These are phyloP conservation scores for Melanostoma mellinum DNA, from an alignment of 2,888 invertebrate species.

Conservation along the genomic window DNA sequence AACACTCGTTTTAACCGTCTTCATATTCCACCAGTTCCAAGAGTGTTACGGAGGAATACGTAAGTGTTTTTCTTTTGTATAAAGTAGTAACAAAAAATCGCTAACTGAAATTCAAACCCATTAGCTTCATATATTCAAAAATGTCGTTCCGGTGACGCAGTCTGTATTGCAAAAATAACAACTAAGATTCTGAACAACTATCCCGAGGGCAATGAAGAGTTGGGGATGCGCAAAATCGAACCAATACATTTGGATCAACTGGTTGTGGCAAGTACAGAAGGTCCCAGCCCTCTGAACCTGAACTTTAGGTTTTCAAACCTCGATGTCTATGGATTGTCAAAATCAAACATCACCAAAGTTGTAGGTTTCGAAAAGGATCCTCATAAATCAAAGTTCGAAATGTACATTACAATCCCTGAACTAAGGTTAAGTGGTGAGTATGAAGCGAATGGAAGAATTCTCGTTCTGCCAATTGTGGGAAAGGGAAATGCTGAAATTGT, in stretches of 20 bases:
- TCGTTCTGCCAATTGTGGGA: constrained; percentile 80
- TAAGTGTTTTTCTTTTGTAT: constrained; percentile 20
- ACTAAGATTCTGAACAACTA: constrained; percentile 74
- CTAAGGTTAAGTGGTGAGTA: constrained; percentile 77
- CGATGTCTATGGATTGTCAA: constrained; percentile 75
- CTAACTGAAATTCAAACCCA: neutral
- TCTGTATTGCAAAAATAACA: constrained; percentile 75
- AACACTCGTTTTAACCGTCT: neutral
- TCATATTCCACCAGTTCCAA: neutral
- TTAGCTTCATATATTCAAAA: constrained; percentile 75
- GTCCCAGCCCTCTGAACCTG: constrained; percentile 73
- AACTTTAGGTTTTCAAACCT: constrained; percentile 74
- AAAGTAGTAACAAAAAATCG: neutral
- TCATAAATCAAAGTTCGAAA: constrained; percentile 74
- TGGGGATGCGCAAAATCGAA: constrained; percentile 75
- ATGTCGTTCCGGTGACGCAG: constrained; percentile 75
- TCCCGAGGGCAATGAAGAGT: constrained; percentile 75
- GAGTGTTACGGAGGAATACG: constrained; percentile 33
- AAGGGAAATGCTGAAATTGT: constrained; percentile 76
- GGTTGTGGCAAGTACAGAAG: constrained; percentile 69
- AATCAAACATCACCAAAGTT: constrained; percentile 68
- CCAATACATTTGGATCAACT: constrained; percentile 73
- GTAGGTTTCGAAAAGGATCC: constrained; percentile 76
- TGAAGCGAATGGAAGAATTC: constrained; percentile 78
- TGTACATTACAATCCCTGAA: constrained; percentile 71